phyloP scores from a whole-genome alignment of 2,797 vertebrate species.

The Thunnus albacares region DNA sequence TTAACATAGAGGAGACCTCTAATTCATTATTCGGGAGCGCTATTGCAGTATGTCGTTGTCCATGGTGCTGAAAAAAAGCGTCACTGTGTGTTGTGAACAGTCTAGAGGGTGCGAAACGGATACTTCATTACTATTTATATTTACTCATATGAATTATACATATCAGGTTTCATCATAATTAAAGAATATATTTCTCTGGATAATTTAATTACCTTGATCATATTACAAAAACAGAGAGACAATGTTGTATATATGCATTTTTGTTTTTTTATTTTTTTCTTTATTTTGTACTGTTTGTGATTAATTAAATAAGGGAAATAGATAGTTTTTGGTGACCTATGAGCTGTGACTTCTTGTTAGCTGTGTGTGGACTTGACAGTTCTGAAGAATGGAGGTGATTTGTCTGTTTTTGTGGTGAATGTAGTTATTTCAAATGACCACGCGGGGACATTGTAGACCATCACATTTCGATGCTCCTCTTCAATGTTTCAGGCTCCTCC shows the following conservation, averaged over 20 bases:
- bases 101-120: accelerated
- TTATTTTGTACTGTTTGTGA: too few species aligned
- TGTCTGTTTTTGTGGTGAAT: background rate
- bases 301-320: too few species aligned
- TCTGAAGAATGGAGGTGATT: background rate
- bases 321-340: too few species aligned
- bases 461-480: background rate
- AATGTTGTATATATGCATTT: too few species aligned
- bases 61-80: constrained; percentile 5
- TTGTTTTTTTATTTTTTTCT: too few species aligned
- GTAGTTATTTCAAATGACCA: constrained; percentile 3
- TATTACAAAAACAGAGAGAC: too few species aligned
- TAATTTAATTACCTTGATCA: background rate
- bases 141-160: background rate
- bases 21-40: background rate
- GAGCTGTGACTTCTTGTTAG: background rate
- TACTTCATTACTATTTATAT: background rate
- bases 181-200: background rate
- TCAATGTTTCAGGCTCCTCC: constrained; percentile 16
- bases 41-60: background rate
- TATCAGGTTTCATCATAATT: background rate
- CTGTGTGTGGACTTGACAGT: background rate
- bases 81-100: too few species aligned
- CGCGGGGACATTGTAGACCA: constrained; percentile 56
- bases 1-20: background rate